A percentile compares a stretch with the other conserved stretches of the same genome.
Evolutionary conservation across 2,888 invertebrate species (phyloP).

Genomic region (Melinaea marsaeus): DNA sequence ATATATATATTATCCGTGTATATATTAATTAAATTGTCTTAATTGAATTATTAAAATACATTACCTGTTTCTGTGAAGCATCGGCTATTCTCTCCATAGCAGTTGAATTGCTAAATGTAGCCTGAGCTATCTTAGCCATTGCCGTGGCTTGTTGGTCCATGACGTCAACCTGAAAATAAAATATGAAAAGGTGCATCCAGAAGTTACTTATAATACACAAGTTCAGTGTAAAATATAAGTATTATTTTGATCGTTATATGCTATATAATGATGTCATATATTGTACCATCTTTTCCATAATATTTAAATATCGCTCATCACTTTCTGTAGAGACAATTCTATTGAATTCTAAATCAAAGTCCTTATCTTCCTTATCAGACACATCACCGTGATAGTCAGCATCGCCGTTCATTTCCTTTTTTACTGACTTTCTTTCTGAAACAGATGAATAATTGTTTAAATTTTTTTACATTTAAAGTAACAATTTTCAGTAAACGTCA

Average conservation of each 20-base stretch:
- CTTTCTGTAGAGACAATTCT: constrained; percentile 40
- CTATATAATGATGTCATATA: too few relatives aligned
- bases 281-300: constrained; percentile 61
- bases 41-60: too few relatives aligned
- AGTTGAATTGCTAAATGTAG: constrained; percentile 54
- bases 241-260: too few relatives aligned
- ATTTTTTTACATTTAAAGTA: too few relatives aligned
- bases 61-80: constrained; percentile 63
- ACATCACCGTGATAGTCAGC: constrained; percentile 45
- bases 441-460: constrained; percentile 7
- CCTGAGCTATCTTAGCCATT: constrained; percentile 58
- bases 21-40: too few relatives aligned
- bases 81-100: constrained; percentile 62
- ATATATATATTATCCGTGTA: too few relatives aligned
- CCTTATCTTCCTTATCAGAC: constrained; percentile 41
- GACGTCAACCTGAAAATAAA: constrained; percentile 49
- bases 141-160: constrained; percentile 65
- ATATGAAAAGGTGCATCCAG: background rate
- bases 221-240: too few relatives aligned
- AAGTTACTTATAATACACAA: too few relatives aligned
- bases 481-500: too few relatives aligned
- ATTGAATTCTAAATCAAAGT: constrained; percentile 32
- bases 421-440: constrained; percentile 51
- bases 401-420: constrained; percentile 54
- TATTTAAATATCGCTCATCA: constrained; percentile 52